These are phyloP conservation scores for Hesperophylax magnus DNA, from an alignment of 1,140 invertebrate genomes.

Conservation along the genomic window DNA sequence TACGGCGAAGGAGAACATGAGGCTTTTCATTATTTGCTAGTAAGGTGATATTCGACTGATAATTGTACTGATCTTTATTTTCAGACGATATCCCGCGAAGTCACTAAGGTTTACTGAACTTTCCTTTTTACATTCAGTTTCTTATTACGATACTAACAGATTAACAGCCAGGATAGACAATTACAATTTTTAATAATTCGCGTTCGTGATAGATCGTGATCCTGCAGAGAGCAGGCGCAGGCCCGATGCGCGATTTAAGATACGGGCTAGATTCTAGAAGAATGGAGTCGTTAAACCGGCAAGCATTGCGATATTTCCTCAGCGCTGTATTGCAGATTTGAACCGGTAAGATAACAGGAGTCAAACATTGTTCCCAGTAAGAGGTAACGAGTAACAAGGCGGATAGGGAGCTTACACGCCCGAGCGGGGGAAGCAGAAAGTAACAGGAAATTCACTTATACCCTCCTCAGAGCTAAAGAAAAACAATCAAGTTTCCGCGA, in stretches of 20 bases:
- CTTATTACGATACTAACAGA: too few species aligned
- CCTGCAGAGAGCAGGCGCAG: not conserved
- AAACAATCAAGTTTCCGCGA: not conserved
- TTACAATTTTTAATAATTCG: too few species aligned
- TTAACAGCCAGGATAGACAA: too few species aligned
- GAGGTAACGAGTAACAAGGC: not conserved
- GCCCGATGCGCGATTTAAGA: not conserved
- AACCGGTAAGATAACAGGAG: constrained; percentile 21
- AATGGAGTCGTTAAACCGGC: constrained; percentile 35
- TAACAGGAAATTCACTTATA: not conserved
- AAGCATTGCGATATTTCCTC: constrained; percentile 19
- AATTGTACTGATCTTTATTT: too few species aligned
- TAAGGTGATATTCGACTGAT: constrained; percentile 19
- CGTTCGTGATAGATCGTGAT: not conserved
- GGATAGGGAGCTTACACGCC: not conserved
- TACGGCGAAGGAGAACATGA: constrained; percentile 9
- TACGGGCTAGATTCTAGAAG: constrained; percentile 4
- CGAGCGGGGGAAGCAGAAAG: not conserved
- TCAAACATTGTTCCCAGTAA: not conserved
- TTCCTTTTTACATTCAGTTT: too few species aligned
- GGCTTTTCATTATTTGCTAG: constrained; percentile 10
- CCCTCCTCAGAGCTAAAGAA: not conserved
- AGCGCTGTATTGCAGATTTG: constrained; percentile 27
- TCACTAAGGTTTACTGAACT: too few species aligned
- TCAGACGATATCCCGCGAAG: too few species aligned